These are phyloP conservation scores for Pollicipes pollicipes DNA, from an alignment of 1,140 invertebrate genomes.

Conservation along the genomic window DNA sequence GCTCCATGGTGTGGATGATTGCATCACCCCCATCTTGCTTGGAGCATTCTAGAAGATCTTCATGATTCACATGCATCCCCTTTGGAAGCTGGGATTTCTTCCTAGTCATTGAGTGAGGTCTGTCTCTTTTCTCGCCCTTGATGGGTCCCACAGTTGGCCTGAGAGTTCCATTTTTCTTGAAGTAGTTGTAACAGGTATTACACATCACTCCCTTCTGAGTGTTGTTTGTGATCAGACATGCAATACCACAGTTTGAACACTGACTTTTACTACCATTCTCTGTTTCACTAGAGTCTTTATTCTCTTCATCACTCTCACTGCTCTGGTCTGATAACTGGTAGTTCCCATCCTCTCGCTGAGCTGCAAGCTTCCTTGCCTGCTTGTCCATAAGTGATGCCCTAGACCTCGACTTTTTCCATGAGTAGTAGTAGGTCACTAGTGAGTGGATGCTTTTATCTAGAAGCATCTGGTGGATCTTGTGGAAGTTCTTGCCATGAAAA, in stretches of 20 bases:
- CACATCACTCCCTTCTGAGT: conserved; percentile 57
- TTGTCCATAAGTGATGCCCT: conserved; percentile 84
- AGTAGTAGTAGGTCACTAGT: conserved; percentile 94
- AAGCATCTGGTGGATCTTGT: conserved; percentile 90
- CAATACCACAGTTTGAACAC: conserved; percentile 59
- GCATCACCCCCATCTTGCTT: conserved; percentile 56
- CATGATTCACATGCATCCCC: conserved; percentile 93
- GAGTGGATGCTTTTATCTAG: conserved; percentile 92
- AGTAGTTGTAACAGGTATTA: conserved; percentile 58
- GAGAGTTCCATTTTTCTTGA: conserved; percentile 38
- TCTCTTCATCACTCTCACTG: conserved; percentile 49
- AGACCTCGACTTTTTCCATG: conserved; percentile 89
- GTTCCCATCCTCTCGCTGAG: conserved; percentile 34
- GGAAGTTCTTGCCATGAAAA: conserved; percentile 95
- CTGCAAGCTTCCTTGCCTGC: conserved; percentile 50
- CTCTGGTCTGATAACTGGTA: conserved; percentile 17
- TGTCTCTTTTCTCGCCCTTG: conserved; percentile 32
- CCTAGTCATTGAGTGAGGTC: conserved; percentile 29
- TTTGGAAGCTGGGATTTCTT: conserved; percentile 79
- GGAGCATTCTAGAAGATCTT: conserved; percentile 44
- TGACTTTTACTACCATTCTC: conserved; percentile 18
- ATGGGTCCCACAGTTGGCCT: conserved; percentile 47
- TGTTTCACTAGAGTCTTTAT: conserved; percentile 32
- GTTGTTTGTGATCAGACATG: conserved; percentile 46
- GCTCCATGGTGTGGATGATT: conserved; percentile 74